Evolutionary conservation across 2,888 invertebrate species (phyloP).

Genomic region (Odontocerum albicorne): DNA sequence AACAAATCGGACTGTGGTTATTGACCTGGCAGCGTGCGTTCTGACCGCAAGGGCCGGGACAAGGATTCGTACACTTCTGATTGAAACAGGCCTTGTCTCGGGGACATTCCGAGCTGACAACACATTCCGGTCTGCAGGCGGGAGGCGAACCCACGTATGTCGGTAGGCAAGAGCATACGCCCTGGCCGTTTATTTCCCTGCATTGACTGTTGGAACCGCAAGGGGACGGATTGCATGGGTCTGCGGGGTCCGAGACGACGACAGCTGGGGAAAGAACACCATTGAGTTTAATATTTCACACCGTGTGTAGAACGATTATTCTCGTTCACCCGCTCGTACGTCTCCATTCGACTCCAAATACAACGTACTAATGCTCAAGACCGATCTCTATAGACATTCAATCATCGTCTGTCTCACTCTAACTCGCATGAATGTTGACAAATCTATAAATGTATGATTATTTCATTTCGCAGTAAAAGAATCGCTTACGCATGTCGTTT

Average conservation of each 20-base stretch:
- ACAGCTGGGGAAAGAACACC: slow-evolving; percentile 42
- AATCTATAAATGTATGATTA: no score
- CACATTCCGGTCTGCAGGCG: slow-evolving; percentile 74
- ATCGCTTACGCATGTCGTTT: no score
- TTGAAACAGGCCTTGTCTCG: slow-evolving; percentile 66
- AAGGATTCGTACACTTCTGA: slow-evolving; percentile 73
- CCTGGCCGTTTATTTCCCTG: slow-evolving; percentile 67
- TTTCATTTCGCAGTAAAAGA: no score
- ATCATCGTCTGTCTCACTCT: no score
- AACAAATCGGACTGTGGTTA: slow-evolving; percentile 72
- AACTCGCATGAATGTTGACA: no score
- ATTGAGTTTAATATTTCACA: no score
- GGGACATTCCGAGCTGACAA: slow-evolving; percentile 71
- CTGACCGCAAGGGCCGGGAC: slow-evolving; percentile 70
- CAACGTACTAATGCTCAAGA: no score
- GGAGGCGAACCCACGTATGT: slow-evolving; percentile 71
- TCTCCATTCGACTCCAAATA: no score
- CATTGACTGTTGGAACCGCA: slow-evolving; percentile 82
- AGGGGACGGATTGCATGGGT: slow-evolving; percentile 76
- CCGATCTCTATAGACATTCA: no score
- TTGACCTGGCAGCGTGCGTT: slow-evolving; percentile 73
- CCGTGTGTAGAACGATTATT: no score
- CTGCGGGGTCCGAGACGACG: slow-evolving; percentile 41
- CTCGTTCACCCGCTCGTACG: no score
- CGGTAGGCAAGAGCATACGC: slow-evolving; percentile 68